Percentiles rank a stretch among this genome's conserved stretches.
Conservation (phyloP, 92 coral and sea anemone species). For the Siderastrea radians region DNA sequence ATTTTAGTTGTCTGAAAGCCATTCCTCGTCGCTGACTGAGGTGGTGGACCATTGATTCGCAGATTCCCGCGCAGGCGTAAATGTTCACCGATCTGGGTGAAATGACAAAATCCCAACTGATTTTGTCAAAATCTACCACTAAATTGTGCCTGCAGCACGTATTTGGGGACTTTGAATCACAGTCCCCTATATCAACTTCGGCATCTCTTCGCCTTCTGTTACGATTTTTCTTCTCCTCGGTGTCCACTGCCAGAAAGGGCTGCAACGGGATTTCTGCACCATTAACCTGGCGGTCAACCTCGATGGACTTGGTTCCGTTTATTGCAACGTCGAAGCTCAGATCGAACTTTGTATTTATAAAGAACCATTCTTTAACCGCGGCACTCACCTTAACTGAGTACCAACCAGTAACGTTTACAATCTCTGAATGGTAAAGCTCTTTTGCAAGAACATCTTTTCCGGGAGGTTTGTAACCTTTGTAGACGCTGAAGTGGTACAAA, state of each 20-base stretch:
- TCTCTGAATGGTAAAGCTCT: slow-evolving; percentile 19
- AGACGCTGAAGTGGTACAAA: neutral
- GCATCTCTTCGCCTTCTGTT: neutral
- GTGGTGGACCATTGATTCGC: neutral
- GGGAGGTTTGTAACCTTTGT: neutral
- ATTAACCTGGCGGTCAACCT: neutral
- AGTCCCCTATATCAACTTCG: neutral
- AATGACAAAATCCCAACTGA: slow-evolving; percentile 20
- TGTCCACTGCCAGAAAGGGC: slow-evolving; percentile 27
- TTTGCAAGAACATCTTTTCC: neutral
- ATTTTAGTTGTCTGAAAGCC: neutral
- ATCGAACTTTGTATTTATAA: neutral
- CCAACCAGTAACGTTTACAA: slow-evolving; percentile 35
- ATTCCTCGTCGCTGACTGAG: neutral
- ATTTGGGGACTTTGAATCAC: neutral
- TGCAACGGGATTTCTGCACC: neutral
- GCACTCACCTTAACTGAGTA: neutral
- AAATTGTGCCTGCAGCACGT: slow-evolving; percentile 17
- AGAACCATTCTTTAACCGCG: slow-evolving; percentile 33
- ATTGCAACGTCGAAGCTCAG: slow-evolving; percentile 10
- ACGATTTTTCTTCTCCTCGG: neutral
- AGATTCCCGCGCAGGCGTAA: slow-evolving; percentile 7
- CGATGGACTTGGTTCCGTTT: neutral
- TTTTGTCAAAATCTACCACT: neutral
- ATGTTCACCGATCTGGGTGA: neutral